Conservation (phyloP, 92 coral and sea anemone species). For the Umimayanthus kanabou region DNA sequence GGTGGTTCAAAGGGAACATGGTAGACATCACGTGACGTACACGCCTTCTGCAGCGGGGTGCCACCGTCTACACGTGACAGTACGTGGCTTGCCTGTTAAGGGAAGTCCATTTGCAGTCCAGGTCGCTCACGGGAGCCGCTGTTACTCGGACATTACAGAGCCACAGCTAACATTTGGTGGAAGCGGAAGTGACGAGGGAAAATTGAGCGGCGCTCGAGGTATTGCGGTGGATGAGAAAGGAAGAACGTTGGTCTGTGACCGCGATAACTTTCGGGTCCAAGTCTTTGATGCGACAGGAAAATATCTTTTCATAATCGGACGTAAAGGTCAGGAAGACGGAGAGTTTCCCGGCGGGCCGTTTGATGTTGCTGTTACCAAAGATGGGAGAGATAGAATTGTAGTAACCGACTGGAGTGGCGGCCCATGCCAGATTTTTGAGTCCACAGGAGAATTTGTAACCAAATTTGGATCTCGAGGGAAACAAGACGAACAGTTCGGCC, state of each 20-base stretch:
- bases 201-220: constrained; percentile 59
- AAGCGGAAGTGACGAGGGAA: constrained; percentile 48
- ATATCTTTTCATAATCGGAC: constrained; percentile 56
- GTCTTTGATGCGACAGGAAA: constrained; percentile 56
- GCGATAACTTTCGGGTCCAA: constrained; percentile 66
- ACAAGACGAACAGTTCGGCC: constrained; percentile 36
- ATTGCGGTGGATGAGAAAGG: constrained; percentile 54
- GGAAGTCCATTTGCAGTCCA: constrained; percentile 57
- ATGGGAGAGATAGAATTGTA: constrained; percentile 38
- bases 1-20: constrained; percentile 44
- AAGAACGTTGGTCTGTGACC: constrained; percentile 63
- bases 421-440: constrained; percentile 49
- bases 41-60: constrained; percentile 52
- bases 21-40: constrained; percentile 52
- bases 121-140: constrained; percentile 47
- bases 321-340: constrained; percentile 50
- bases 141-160: constrained; percentile 41
- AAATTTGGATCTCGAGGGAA: constrained; percentile 40
- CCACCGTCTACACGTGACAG: constrained; percentile 52
- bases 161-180: constrained; percentile 55
- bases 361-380: constrained; percentile 50
- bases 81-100: constrained; percentile 54
- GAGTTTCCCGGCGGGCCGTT: constrained; percentile 61
- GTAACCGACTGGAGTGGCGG: constrained; percentile 62
- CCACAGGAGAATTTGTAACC: constrained; percentile 47